phyloP scores from a whole-genome alignment of 2,113 vertebrate genomes.

The Eidolon helvum region DNA sequence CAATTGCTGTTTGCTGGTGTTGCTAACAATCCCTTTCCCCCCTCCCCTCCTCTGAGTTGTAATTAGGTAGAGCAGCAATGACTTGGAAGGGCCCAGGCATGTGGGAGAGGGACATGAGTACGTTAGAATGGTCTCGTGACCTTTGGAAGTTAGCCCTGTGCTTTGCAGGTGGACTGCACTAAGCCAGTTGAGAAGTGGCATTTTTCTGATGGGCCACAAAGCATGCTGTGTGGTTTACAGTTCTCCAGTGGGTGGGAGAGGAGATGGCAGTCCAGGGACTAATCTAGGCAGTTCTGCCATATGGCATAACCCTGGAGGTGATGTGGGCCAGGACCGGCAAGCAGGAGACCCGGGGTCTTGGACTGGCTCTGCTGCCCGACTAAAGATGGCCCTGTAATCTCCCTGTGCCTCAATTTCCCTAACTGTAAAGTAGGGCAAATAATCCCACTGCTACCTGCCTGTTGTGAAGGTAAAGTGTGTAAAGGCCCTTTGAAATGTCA shows the following conservation, averaged over 20 bases:
- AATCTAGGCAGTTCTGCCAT: slow-evolving; percentile 43
- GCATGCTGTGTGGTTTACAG: neutral
- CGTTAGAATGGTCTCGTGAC: neutral
- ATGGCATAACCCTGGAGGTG: neutral
- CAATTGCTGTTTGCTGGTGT: neutral
- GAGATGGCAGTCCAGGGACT: neutral
- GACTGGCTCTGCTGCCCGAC: neutral
- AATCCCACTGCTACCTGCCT: neutral
- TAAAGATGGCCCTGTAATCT: neutral
- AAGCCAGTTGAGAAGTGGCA: neutral
- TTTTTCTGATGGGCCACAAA: neutral
- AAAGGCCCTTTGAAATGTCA: slow-evolving; percentile 15
- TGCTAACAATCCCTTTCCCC: neutral
- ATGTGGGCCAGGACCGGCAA: neutral
- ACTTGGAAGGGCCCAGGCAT: neutral
- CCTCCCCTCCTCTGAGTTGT: neutral
- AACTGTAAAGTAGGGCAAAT: neutral
- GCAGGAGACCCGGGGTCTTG: neutral
- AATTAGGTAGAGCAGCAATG: neutral
- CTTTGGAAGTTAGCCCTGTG: neutral
- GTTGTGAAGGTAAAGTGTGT: neutral
- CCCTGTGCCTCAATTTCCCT: neutral
- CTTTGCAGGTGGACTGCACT: neutral
- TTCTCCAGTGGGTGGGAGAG: slow-evolving; percentile 6
- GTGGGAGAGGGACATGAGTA: neutral